phyloP scores from a whole-genome alignment of 2,113 vertebrate species.

The Symphodus melops region DNA sequence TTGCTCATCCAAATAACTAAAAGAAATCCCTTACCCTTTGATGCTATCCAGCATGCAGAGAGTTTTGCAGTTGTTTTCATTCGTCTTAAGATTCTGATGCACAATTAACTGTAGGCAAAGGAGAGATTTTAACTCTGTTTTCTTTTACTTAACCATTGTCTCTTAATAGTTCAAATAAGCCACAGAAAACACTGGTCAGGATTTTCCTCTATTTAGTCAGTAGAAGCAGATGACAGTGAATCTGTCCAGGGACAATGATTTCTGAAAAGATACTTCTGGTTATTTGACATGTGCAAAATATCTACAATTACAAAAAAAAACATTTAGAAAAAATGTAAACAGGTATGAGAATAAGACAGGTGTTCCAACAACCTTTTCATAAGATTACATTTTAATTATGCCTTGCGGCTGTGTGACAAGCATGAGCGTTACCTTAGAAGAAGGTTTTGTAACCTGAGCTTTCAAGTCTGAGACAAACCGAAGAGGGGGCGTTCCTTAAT shows the following conservation, averaged over 20 bases:
- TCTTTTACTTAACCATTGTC: neutral
- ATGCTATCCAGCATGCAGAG: neutral
- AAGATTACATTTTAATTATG: neutral
- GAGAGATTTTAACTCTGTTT: neutral
- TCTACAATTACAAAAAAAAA: too few species aligned
- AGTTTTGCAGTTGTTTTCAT: neutral
- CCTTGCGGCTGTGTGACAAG: neutral
- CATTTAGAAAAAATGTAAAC: neutral
- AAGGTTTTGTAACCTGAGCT: too few species aligned
- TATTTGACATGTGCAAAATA: neutral
- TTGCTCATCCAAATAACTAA: constrained; percentile 7
- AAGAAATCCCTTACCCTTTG: neutral
- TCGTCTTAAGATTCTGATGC: neutral
- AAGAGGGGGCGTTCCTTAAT: too few species aligned
- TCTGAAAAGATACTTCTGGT: neutral
- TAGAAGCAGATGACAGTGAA: neutral
- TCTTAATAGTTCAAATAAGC: neutral
- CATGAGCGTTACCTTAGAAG: neutral
- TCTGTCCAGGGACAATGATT: neutral
- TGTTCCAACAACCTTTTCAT: neutral
- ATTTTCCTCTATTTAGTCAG: neutral
- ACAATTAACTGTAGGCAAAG: neutral
- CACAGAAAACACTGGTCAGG: neutral
- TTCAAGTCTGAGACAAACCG: too few species aligned
- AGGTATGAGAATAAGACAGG: neutral